A percentile compares a stretch with the other conserved stretches of the same genome.
These are phyloP conservation scores for Pterostichus niger DNA, from an alignment of 2,888 invertebrate genomes.

Conservation along the genomic window DNA sequence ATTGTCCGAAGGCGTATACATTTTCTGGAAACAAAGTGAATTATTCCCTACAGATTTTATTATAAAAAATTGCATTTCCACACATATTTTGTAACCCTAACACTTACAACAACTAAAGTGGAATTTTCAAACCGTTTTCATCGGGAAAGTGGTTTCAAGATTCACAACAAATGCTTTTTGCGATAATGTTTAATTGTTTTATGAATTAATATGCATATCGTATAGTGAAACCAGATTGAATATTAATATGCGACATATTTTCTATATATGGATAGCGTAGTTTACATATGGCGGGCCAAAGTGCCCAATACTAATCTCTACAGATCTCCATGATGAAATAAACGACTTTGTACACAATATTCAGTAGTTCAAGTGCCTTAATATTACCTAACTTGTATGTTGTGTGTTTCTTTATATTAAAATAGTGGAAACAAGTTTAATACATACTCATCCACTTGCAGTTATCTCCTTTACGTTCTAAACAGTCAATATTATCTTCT, in stretches of 20 bases:
- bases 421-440: slow-evolving; percentile 58
- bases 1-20: slow-evolving; percentile 67
- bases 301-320: slow-evolving; percentile 61
- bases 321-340: slow-evolving; percentile 55
- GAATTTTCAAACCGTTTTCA: slow-evolving; percentile 27
- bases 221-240: slow-evolving; percentile 61
- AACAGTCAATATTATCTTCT: slow-evolving; percentile 62
- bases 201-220: slow-evolving; percentile 45
- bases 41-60: slow-evolving; percentile 54
- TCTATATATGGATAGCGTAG: slow-evolving; percentile 64
- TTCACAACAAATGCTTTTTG: slow-evolving; percentile 48
- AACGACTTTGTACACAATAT: slow-evolving; percentile 65
- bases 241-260: slow-evolving; percentile 62
- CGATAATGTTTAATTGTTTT: slow-evolving; percentile 37
- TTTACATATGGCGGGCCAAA: slow-evolving; percentile 63
- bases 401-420: slow-evolving; percentile 52
- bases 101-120: slow-evolving; percentile 62
- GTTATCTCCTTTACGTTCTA: slow-evolving; percentile 36
- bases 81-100: slow-evolving; percentile 56
- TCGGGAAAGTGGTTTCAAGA: slow-evolving; percentile 12
- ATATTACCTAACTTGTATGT: slow-evolving; percentile 53
- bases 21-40: slow-evolving; percentile 59
- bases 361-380: slow-evolving; percentile 61
- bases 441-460: slow-evolving; percentile 56
- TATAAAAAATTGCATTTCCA: slow-evolving; percentile 65